Percentiles rank a stretch among this genome's conserved stretches.
Evolutionary conservation across 1,140 invertebrate species (phyloP).

Genomic region (Drosophila sucinea): DNA sequence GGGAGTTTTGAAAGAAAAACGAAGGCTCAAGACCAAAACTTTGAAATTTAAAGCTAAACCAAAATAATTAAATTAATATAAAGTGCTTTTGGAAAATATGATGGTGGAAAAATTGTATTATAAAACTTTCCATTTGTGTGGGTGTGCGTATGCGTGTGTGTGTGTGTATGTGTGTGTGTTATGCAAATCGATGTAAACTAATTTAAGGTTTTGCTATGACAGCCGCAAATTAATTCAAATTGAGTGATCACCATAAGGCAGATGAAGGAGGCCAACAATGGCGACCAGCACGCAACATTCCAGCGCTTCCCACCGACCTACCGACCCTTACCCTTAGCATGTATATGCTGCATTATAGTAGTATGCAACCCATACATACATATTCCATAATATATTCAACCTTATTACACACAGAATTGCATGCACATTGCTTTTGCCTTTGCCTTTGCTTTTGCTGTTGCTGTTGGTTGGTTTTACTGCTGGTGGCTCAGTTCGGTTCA

Average conservation of each 20-base stretch:
- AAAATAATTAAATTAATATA: slow-evolving; percentile 37
- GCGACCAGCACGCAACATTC: slow-evolving; percentile 32
- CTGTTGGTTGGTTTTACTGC: neutral
- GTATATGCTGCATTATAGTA: slow-evolving; percentile 45
- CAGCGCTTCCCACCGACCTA: neutral
- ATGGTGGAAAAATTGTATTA: neutral
- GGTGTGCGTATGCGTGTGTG: too few species aligned
- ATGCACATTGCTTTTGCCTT: slow-evolving; percentile 49
- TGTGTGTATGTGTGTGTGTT: slow-evolving; percentile 45
- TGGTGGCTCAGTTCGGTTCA: slow-evolving; percentile 5
- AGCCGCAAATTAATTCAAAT: slow-evolving; percentile 80
- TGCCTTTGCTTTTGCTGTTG: neutral
- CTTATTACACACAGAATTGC: slow-evolving; percentile 54
- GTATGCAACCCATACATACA: neutral
- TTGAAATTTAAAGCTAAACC: slow-evolving; percentile 14
- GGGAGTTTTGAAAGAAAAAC: neutral
- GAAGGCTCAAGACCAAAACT: neutral
- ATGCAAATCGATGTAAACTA: slow-evolving; percentile 74
- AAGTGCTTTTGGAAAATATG: slow-evolving; percentile 25
- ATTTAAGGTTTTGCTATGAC: slow-evolving; percentile 72
- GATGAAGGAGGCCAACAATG: slow-evolving; percentile 32
- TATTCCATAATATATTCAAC: slow-evolving; percentile 72
- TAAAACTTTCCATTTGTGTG: too few species aligned
- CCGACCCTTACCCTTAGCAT: slow-evolving; percentile 22
- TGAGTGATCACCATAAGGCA: slow-evolving; percentile 75